A percentile compares a stretch with the other conserved stretches of the same genome.
These are phyloP conservation scores for Spisula subtruncata DNA, from an alignment of 2,888 invertebrate genomes.

Conservation along the genomic window DNA sequence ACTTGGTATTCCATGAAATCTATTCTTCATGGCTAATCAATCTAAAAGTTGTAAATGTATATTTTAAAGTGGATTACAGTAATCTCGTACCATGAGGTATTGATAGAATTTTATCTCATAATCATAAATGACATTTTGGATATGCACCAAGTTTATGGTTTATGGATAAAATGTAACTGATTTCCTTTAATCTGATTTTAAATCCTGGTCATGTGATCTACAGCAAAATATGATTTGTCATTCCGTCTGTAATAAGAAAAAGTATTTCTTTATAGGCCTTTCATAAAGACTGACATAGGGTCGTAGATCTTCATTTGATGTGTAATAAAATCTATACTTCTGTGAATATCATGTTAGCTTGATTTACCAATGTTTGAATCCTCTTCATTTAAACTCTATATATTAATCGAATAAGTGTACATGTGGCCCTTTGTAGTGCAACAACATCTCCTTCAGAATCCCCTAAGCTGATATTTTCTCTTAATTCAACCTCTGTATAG, in stretches of 20 bases:
- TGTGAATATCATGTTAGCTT: too few relatives aligned
- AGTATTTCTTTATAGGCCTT: background rate
- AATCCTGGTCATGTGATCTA: background rate
- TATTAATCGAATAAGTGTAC: too few relatives aligned
- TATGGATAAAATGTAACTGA: background rate
- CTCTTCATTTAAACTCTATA: too few relatives aligned
- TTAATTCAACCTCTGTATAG: too few relatives aligned
- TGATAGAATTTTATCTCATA: slow-evolving; percentile 18
- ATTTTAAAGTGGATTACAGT: background rate
- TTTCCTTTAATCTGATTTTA: slow-evolving; percentile 18
- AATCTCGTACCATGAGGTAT: background rate
- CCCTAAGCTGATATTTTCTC: too few relatives aligned
- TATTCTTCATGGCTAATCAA: background rate
- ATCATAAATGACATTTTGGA: slow-evolving; percentile 29
- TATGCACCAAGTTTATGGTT: background rate
- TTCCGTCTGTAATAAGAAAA: background rate
- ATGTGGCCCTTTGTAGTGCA: too few relatives aligned
- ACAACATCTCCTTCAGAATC: too few relatives aligned
- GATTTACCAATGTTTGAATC: too few relatives aligned
- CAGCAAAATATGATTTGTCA: background rate
- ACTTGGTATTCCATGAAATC: too few relatives aligned
- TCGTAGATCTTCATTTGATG: too few relatives aligned
- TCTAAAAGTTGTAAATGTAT: slow-evolving; percentile 4
- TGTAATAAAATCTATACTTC: too few relatives aligned
- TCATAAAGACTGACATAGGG: background rate